Evolutionary conservation across 2,113 vertebrate genomes (phyloP), one percentile per base, ranked within the genome.

Genomic region (Potamarius usumacintae): DNA sequence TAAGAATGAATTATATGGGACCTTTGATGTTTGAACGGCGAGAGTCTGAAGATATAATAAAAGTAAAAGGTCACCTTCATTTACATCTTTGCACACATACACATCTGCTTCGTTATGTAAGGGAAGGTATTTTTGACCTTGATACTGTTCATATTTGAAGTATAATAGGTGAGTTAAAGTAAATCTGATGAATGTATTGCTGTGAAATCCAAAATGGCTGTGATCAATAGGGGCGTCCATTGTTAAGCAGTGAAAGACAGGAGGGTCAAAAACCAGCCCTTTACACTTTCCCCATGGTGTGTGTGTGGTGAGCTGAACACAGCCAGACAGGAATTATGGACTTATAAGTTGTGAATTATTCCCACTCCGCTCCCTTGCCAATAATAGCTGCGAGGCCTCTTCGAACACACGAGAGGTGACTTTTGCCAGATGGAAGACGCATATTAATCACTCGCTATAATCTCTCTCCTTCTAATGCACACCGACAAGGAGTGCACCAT

Each of bases 371-470:
- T 25, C 52, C 65, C 62, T 69, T 30, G 67, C 69, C 55, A 76
- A n/a, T 76, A 85, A 78, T 27, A 63, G 72, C 58, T 60, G 34
- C 58, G 20, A 48, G 30, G 53, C 65, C 84, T 62, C 57, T 67
- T 55, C 18, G 11, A 57, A 53, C 18, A 4, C 4, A 14, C 8
- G 30, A 57, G 27, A 52, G 78, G 78, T 82, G 78, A 82, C 52
- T 82, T 72, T 82, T 30, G 30, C 85, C 85, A 82, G 85, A 72
- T 82, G 85, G 85, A 86, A 86, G 85, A 42, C 58, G 63, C 85
- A 82, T 58, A 82, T 86, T 86, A 86, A 86, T 80, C 85, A 71
- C 65, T 48, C 34, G 15, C 6, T 65, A 6, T 58, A 71, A 79
- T 71, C 85, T 63, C 72, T 27, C 20, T 63, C 20, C 30, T 55